Evolutionary conservation across 2,113 vertebrate genomes (phyloP).

Genomic region (Phrynosoma platyrhinos): DNA sequence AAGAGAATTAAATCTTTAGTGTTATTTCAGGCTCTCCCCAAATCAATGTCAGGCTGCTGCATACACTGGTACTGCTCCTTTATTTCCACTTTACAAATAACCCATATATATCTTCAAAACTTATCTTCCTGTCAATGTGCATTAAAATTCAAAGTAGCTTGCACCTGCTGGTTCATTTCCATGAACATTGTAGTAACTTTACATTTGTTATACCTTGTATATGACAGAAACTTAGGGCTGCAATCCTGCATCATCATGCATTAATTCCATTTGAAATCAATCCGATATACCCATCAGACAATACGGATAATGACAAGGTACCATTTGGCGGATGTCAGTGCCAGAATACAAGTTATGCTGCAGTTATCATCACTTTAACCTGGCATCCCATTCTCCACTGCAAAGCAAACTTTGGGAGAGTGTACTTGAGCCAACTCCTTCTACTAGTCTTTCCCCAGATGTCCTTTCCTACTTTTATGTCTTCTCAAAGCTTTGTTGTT

Average conservation of each 20-base stretch:
- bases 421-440: background rate
- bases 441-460: no score
- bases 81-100: background rate
- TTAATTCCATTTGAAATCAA: background rate
- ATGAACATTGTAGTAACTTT: background rate
- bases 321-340: background rate
- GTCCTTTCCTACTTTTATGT: no score
- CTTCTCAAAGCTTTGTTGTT: no score
- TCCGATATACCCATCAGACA: no score
- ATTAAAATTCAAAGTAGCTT: background rate
- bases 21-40: background rate
- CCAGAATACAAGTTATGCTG: background rate
- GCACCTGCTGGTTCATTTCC: background rate
- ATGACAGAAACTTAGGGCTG: background rate
- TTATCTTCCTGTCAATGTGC: background rate
- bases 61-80: background rate
- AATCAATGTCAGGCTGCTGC: no score
- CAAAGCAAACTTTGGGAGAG: no score
- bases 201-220: background rate
- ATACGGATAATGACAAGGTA: background rate
- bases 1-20: no score
- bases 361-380: background rate
- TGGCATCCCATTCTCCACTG: no score
- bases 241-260: background rate
- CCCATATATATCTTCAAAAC: background rate